Evolutionary conservation across 2,888 invertebrate species (phyloP).

Genomic region (Thecophora atra): DNA sequence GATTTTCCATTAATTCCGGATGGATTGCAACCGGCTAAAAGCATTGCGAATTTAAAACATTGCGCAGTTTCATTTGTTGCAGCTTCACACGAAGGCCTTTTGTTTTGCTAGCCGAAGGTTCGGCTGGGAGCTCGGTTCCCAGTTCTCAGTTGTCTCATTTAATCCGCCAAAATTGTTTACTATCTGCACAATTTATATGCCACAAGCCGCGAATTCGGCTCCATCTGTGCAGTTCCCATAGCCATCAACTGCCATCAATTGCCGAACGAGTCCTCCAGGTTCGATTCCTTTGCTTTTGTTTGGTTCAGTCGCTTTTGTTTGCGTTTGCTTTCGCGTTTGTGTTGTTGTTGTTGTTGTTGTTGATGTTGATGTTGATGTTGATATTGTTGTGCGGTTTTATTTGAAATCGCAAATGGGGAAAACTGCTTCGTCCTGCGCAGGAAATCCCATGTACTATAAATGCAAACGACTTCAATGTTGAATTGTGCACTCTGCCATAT

Average conservation of each 20-base stretch:
- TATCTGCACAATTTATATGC: conserved; percentile 29
- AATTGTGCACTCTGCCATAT: not conserved
- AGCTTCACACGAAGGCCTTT: too few relatives aligned
- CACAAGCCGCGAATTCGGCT: conserved; percentile 25
- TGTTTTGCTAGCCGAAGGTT: too few relatives aligned
- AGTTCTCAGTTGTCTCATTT: not conserved
- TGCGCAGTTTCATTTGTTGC: too few relatives aligned
- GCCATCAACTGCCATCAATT: not conserved
- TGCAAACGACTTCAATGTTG: not conserved
- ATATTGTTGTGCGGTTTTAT: conserved; percentile 49
- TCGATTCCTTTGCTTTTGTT: conserved; percentile 28
- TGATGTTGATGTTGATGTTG: conserved; percentile 32
- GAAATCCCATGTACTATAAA: not conserved
- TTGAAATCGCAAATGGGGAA: conserved; percentile 59
- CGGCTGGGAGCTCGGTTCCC: too few relatives aligned
- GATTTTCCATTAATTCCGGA: too few relatives aligned
- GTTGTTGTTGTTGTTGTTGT: conserved; percentile 29
- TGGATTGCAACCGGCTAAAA: too few relatives aligned
- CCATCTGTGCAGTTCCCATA: conserved; percentile 41
- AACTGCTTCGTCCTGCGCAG: conserved; percentile 40
- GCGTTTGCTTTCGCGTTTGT: too few relatives aligned
- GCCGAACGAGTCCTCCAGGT: conserved; percentile 24
- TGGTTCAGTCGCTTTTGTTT: conserved; percentile 29
- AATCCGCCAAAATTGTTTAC: conserved; percentile 33
- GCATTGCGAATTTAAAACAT: too few relatives aligned